phyloP scores from a whole-genome alignment of 2,888 invertebrate genomes.

The Callosobruchus maculatus region DNA sequence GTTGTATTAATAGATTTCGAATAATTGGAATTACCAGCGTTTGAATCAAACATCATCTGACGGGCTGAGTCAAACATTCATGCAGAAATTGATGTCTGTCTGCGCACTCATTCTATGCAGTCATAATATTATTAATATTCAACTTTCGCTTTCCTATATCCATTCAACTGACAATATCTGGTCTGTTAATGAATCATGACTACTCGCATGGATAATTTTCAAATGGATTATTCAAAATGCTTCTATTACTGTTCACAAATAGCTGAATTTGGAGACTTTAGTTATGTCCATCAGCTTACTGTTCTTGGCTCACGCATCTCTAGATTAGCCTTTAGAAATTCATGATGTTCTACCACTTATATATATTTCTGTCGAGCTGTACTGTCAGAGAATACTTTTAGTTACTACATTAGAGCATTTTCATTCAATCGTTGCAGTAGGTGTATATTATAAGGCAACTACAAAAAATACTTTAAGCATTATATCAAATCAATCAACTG shows the following conservation, averaged over 20 bases:
- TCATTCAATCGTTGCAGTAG: too few species aligned
- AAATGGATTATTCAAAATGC: neutral
- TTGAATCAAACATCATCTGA: neutral
- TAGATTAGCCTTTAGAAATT: too few species aligned
- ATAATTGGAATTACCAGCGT: neutral
- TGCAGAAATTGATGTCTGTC: neutral
- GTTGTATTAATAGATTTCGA: neutral
- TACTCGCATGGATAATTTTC: neutral
- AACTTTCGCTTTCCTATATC: neutral
- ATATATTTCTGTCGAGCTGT: too few species aligned
- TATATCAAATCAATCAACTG: too few species aligned
- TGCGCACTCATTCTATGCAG: neutral
- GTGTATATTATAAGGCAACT: too few species aligned
- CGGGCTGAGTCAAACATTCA: neutral
- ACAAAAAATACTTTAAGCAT: too few species aligned
- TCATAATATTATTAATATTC: neutral
- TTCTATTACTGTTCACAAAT: neutral
- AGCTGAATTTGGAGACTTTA: too few species aligned
- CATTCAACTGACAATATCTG: neutral
- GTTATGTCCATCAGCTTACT: too few species aligned
- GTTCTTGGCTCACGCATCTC: too few species aligned
- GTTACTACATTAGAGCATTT: too few species aligned
- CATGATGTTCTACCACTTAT: too few species aligned
- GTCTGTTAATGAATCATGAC: neutral
- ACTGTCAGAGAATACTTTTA: too few species aligned